These are phyloP conservation scores for Leucopsar rothschildi DNA, from an alignment of 2,113 vertebrate species.

Conservation along the genomic window DNA sequence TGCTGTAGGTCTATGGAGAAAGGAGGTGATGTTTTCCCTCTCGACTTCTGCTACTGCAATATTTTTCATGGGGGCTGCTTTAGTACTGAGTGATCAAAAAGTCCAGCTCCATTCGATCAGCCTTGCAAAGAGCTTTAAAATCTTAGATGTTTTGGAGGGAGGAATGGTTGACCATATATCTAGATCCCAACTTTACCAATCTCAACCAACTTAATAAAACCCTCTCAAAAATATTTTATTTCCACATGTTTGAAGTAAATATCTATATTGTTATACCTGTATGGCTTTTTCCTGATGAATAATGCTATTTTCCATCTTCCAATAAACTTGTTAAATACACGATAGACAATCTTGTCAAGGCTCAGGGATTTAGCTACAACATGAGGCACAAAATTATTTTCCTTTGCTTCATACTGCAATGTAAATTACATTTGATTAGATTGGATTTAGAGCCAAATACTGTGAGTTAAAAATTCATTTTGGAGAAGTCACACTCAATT, in stretches of 20 bases:
- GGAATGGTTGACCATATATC: not conserved
- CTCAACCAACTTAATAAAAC: not conserved
- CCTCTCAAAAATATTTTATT: not conserved
- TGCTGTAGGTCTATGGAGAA: not conserved
- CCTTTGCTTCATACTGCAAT: slow-evolving; percentile 22
- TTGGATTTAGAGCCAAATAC: slow-evolving; percentile 34
- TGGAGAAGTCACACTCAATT: slow-evolving; percentile 45
- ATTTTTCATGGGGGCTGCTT: not conserved
- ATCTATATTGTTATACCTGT: not conserved
- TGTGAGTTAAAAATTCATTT: slow-evolving; percentile 26
- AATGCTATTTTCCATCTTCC: not conserved
- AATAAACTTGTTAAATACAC: not conserved
- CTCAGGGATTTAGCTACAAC: not conserved
- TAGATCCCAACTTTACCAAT: not conserved
- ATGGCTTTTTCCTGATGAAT: not conserved
- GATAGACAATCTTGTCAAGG: not conserved
- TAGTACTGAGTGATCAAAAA: not conserved
- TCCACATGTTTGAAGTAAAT: not conserved
- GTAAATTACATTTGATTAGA: slow-evolving; percentile 54
- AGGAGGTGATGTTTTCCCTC: not conserved
- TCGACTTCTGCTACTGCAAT: not conserved
- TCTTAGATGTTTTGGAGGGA: not conserved
- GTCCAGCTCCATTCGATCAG: not conserved
- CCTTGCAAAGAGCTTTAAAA: not conserved
- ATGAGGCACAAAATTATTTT: slow-evolving; percentile 21